These are phyloP conservation scores for Trichopoda pennipes DNA, from an alignment of 2,888 invertebrate genomes.

Conservation along the genomic window DNA sequence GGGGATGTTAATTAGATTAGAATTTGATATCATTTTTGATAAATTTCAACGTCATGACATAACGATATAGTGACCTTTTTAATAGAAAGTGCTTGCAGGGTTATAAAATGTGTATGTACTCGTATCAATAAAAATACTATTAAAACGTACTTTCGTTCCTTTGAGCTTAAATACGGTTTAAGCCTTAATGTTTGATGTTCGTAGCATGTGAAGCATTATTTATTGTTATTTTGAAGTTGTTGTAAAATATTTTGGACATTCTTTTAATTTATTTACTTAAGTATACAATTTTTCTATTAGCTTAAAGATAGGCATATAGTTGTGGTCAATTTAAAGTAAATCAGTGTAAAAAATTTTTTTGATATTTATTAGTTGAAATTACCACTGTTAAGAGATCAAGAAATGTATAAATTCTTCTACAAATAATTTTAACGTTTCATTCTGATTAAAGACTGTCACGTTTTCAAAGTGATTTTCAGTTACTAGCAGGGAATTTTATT, in stretches of 20 bases:
- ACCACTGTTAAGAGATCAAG: too few relatives aligned
- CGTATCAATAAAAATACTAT: not conserved
- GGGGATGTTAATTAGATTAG: too few relatives aligned
- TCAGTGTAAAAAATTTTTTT: not conserved
- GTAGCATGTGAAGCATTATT: conserved; percentile 49
- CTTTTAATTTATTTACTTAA: conserved; percentile 59
- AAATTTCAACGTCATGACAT: too few relatives aligned
- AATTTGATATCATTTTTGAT: too few relatives aligned
- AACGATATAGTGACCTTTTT: too few relatives aligned
- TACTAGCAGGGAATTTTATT: too few relatives aligned
- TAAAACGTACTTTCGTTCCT: conserved; percentile 51
- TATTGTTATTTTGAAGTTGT: conserved; percentile 52
- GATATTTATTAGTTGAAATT: not conserved
- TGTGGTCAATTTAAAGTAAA: conserved; percentile 24
- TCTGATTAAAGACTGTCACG: too few relatives aligned
- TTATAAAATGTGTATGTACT: not conserved
- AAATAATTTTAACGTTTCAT: too few relatives aligned
- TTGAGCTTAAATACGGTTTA: conserved; percentile 56
- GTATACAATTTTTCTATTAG: conserved; percentile 35
- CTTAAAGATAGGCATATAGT: conserved; percentile 7
- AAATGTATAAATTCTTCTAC: too few relatives aligned
- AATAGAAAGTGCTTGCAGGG: too few relatives aligned
- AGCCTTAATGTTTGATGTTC: conserved; percentile 35
- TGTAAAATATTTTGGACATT: conserved; percentile 52
- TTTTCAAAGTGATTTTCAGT: too few relatives aligned